phyloP scores from a whole-genome alignment of 1,140 invertebrate genomes.

The Tetranychus urticae region DNA sequence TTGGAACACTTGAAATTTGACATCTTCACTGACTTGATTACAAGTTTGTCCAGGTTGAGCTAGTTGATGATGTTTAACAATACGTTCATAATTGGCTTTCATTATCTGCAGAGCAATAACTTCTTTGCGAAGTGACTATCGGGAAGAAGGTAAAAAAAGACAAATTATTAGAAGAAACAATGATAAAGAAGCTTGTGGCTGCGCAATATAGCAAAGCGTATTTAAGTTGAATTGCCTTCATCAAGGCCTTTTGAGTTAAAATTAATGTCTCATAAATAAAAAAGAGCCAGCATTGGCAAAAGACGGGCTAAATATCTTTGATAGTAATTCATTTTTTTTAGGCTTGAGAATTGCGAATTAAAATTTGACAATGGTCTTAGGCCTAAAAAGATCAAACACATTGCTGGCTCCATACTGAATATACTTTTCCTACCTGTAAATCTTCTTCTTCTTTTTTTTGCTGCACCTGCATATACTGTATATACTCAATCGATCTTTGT shows the following conservation, averaged over 20 bases:
- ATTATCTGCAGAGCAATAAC: slow-evolving; percentile 68
- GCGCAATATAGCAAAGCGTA: too few relatives aligned
- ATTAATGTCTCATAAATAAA: too few relatives aligned
- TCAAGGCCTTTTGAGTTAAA: too few relatives aligned
- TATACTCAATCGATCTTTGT: slow-evolving; percentile 44
- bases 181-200: neutral
- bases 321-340: too few relatives aligned
- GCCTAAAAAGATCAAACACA: too few relatives aligned
- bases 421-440: slow-evolving; percentile 29
- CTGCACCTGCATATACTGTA: slow-evolving; percentile 60
- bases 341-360: too few relatives aligned
- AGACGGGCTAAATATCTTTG: too few relatives aligned
- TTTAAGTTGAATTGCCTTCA: too few relatives aligned
- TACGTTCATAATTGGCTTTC: slow-evolving; percentile 69
- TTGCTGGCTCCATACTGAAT: too few relatives aligned
- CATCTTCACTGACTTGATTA: slow-evolving; percentile 66
- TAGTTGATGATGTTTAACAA: slow-evolving; percentile 83
- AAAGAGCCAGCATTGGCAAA: too few relatives aligned
- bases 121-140: slow-evolving; percentile 69
- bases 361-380: too few relatives aligned
- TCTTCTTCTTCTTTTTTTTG: slow-evolving; percentile 72
- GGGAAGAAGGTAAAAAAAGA: neutral
- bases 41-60: slow-evolving; percentile 53
- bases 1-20: slow-evolving; percentile 93
- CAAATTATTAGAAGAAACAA: neutral